Evolutionary conservation across 2,888 invertebrate species (phyloP).

Genomic region (Agapostemon virescens): DNA sequence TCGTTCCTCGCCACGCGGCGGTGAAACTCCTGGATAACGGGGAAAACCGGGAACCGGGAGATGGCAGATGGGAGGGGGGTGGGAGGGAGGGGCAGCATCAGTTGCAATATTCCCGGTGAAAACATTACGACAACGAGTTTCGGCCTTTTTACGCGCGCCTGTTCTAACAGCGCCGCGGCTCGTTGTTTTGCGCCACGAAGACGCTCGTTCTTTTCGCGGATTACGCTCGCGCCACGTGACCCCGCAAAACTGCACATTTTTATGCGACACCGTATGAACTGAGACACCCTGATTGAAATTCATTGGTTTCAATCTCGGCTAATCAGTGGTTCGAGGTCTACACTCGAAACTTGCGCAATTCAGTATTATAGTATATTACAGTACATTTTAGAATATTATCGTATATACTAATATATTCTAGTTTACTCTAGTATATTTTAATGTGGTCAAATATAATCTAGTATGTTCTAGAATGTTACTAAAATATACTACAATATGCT

Average conservation of each 20-base stretch:
- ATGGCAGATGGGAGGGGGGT: neutral
- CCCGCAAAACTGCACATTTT: neutral
- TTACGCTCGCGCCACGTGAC: slow-evolving; percentile 18
- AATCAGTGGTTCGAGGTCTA: neutral
- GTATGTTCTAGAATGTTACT: too few relatives aligned
- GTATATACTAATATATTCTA: neutral
- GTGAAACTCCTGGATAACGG: slow-evolving; percentile 52
- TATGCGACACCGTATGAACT: neutral
- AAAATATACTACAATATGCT: too few relatives aligned
- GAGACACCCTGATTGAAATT: neutral
- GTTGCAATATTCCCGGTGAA: slow-evolving; percentile 62
- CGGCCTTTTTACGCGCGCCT: slow-evolving; percentile 50
- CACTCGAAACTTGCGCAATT: neutral
- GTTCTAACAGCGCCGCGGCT: slow-evolving; percentile 35
- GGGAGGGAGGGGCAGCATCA: slow-evolving; percentile 41
- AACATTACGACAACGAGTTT: slow-evolving; percentile 61
- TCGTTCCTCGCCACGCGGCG: slow-evolving; percentile 53
- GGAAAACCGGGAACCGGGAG: neutral
- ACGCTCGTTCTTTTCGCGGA: slow-evolving; percentile 28
- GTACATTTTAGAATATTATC: too few relatives aligned
- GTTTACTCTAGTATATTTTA: neutral
- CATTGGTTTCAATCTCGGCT: neutral
- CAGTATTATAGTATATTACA: neutral
- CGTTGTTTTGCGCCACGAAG: slow-evolving; percentile 20
- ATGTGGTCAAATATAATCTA: too few relatives aligned